These are phyloP conservation scores for Gandaritis pyraliata DNA, from an alignment of 2,888 invertebrate genomes.

Conservation along the genomic window DNA sequence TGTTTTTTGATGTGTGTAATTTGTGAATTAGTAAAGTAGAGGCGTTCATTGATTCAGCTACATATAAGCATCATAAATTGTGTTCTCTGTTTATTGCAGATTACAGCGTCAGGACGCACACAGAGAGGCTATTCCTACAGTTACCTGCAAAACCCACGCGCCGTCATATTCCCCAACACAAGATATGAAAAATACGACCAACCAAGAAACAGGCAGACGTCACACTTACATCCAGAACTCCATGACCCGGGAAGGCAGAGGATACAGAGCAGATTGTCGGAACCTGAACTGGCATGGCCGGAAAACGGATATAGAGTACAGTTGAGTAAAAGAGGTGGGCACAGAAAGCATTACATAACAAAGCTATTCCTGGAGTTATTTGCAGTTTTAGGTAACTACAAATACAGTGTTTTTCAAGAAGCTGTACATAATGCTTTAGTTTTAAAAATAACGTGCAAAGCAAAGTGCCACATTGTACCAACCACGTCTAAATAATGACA, in stretches of 20 bases:
- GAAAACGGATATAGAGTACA: conserved; percentile 36
- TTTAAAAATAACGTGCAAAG: background rate
- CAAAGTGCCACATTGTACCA: too few species aligned
- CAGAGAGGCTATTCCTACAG: conserved; percentile 33
- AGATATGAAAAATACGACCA: conserved; percentile 21
- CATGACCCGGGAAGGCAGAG: conserved; percentile 30
- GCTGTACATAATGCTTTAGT: conserved; percentile 27
- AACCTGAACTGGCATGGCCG: conserved; percentile 28
- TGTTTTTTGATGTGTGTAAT: too few species aligned
- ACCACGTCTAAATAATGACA: too few species aligned
- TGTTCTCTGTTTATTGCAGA: conserved; percentile 28
- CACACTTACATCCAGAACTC: conserved; percentile 16
- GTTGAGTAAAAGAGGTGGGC: conserved; percentile 43
- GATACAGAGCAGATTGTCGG: conserved; percentile 29
- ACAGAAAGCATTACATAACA: conserved; percentile 38
- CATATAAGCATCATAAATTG: too few species aligned
- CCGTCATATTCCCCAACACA: conserved; percentile 16
- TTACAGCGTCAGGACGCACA: conserved; percentile 32
- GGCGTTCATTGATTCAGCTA: too few species aligned
- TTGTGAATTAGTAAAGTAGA: too few species aligned
- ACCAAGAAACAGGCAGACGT: conserved; percentile 20
- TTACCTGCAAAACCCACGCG: conserved; percentile 16
- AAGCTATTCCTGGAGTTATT: conserved; percentile 40
- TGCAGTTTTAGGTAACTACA: conserved; percentile 40
- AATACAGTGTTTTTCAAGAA: conserved; percentile 7